Base-by-base conservation (phyloP, 2,797 vertebrate species). In the Danio albolineatus region DNA sequence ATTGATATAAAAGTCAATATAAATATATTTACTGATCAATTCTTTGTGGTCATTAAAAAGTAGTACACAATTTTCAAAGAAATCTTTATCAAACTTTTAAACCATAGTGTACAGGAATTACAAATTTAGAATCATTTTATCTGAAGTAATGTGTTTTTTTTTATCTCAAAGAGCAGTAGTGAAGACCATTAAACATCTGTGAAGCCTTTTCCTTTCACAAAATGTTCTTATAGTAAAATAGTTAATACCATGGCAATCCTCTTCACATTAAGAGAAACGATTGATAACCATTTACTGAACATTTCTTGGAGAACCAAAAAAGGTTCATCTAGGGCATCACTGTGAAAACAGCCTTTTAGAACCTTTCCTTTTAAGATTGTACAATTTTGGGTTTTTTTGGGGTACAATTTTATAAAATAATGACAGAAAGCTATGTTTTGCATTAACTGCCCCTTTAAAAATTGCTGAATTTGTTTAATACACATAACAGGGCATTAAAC, bases 401-500 rank as follows among this genome's bases (percentile, higher is more conserved):
- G n/a, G n/a, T n/a, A n/a, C n/a, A n/a, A n/a, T n/a, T n/a, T n/a
- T n/a, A n/a, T 39, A 70, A 2, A 70, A 41, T 13, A 28, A 8
- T 53, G 36, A 70, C 36, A 53, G 48, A 70, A 70, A 39, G 6
- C 53, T 53, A 16, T 53, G 66, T 70, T 53, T 39, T 53, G 36
- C 16, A 70, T 19, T 10, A 70, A 53, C 48, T 39, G 16, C 39
- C 48, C 36, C 13, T 44, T 54, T 44, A 44, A 76, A 28, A 28
- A 12, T 14, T 43, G 17, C n/a, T 41, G 44, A 10, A 51, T 19
- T 62, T 12, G 60, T 51, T 44, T 36, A n/a, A 66, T 49, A 76
- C 41, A 17, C 49, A 76, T 56, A 44, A 44, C 49, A 17, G 60
- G 16, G 19, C 14, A 76, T 66, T 17, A 66, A 76, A 66, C 19